A percentile compares a stretch with the other conserved stretches of the same genome.
phyloP scores from a whole-genome alignment of 2,888 invertebrate species.

The Brassicogethes aeneus region DNA sequence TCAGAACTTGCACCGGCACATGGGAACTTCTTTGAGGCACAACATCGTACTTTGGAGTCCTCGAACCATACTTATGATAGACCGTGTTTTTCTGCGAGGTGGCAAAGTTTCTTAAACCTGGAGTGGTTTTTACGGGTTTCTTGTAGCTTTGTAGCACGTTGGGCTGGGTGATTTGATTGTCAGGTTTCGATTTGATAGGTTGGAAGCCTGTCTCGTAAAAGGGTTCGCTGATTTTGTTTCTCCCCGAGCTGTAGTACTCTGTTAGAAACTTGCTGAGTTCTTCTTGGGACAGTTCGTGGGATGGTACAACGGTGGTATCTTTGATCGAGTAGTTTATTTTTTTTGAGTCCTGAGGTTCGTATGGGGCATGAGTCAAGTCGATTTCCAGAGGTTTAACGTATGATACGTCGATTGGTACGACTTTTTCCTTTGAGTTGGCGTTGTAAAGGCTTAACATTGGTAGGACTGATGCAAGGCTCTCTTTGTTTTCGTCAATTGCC shows the following conservation, averaged over 20 bases:
- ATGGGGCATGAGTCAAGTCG: slow-evolving; percentile 15
- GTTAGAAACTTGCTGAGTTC: slow-evolving; percentile 23
- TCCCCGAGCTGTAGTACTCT: slow-evolving; percentile 22
- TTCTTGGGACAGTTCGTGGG: slow-evolving; percentile 24
- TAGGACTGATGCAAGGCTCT: slow-evolving; percentile 6
- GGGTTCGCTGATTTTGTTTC: slow-evolving; percentile 16
- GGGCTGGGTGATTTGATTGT: slow-evolving; percentile 16
- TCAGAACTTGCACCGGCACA: slow-evolving; percentile 1
- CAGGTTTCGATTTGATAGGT: slow-evolving; percentile 23
- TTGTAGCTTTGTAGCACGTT: slow-evolving; percentile 31
- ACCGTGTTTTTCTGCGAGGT: slow-evolving; percentile 14
- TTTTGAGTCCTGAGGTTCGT: slow-evolving; percentile 2
- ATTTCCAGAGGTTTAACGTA: slow-evolving; percentile 29
- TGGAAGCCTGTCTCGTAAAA: slow-evolving; percentile 27
- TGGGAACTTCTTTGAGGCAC: not conserved
- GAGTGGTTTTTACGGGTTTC: slow-evolving; percentile 40
- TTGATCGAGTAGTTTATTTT: slow-evolving; percentile 6
- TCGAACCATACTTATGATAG: not conserved
- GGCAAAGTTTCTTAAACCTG: slow-evolving; percentile 43
- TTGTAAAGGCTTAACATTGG: slow-evolving; percentile 27
- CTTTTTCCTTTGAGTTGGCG: slow-evolving; percentile 16
- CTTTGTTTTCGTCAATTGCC: slow-evolving; percentile 7
- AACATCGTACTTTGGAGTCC: slow-evolving; percentile 7
- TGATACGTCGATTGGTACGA: slow-evolving; percentile 28
- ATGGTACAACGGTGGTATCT: slow-evolving; percentile 15